Evolutionary conservation across 2,888 invertebrate genomes (phyloP), one percentile per base, ranked within the genome.

Genomic region (Sinodicranocentrus sp.): DNA sequence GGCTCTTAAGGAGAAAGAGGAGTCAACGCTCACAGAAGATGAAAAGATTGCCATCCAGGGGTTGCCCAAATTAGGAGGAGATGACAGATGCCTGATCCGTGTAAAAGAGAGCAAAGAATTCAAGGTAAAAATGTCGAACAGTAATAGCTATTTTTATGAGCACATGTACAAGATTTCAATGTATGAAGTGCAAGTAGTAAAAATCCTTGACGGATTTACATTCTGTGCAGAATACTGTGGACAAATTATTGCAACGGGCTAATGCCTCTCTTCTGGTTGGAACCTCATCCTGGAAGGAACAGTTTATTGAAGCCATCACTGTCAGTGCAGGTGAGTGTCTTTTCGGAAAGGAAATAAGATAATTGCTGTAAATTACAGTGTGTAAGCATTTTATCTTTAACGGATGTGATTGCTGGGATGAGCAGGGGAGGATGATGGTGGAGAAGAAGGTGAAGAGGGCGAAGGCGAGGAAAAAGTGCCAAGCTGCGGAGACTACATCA

Each of bases 261-360:
- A 98, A 98, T 91, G 96, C 97, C 59, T 98, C 98, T 19, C 93
- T 98, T 86, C 94, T 98, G 75, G 91, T 94, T 44, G 92, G 99
- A 84, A 98, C 99, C 19, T 97, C 97, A n/a, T 97, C 98, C 0
- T 99, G 99, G 99, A 96, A 95, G 91, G 99, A 99, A 90, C 99
- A 99, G 92, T 99, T 99, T 91, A 93, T 95, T 89, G 99, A 99
- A 91, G 99, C 99, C 48, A 92, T 99, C 87, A 97, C 97, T 57
- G 98, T 99, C 71, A 96, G 94, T 90, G 94, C 97, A 90, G 98
- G 98, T 94, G 91, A 90, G 89, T 48, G 39, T 8, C 39, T 39
- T n/a, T n/a, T n/a, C n/a, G n/a, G n/a, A n/a, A n/a, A n/a, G n/a
- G n/a, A n/a, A n/a, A n/a, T n/a, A n/a, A n/a, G n/a, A n/a, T n/a